Percentiles rank a stretch among this genome's conserved stretches.
These are phyloP conservation scores for Alitta virens DNA, from an alignment of 2,888 invertebrate genomes.

Conservation along the genomic window DNA sequence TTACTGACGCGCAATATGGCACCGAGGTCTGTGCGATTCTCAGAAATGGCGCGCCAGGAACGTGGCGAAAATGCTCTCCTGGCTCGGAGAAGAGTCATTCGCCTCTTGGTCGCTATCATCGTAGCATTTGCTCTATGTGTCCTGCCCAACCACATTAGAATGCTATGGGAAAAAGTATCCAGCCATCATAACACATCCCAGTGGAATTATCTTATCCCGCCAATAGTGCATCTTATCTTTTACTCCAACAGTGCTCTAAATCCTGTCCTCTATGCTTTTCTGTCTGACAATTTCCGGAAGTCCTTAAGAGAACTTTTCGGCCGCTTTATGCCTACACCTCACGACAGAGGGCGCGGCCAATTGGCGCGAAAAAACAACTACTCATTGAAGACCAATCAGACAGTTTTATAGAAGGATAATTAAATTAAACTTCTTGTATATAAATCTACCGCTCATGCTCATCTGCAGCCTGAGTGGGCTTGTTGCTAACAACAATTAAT, in stretches of 20 bases:
- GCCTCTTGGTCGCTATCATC: constrained; percentile 85
- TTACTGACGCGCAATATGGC: not conserved
- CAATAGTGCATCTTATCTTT: constrained; percentile 80
- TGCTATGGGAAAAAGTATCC: constrained; percentile 79
- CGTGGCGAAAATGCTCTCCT: constrained; percentile 58
- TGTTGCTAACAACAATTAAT: too few relatives aligned
- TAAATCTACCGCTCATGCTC: too few relatives aligned
- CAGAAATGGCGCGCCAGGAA: not conserved
- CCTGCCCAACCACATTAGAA: constrained; percentile 76
- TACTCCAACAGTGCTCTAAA: constrained; percentile 89
- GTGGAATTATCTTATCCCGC: constrained; percentile 63
- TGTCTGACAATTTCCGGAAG: constrained; percentile 77
- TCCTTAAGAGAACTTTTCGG: constrained; percentile 79
- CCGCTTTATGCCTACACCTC: not conserved
- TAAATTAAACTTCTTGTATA: too few relatives aligned
- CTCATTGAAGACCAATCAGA: too few relatives aligned
- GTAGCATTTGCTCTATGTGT: constrained; percentile 86
- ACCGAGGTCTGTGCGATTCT: not conserved
- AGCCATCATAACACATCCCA: constrained; percentile 59
- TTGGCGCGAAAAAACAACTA: too few relatives aligned
- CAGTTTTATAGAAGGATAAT: too few relatives aligned
- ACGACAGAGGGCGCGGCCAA: too few relatives aligned
- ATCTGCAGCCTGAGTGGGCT: too few relatives aligned
- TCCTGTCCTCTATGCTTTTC: constrained; percentile 83
- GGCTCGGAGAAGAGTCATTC: constrained; percentile 80